Base-by-base conservation (phyloP, 1,140 invertebrate genomes). In the Nephotettix cincticeps region DNA sequence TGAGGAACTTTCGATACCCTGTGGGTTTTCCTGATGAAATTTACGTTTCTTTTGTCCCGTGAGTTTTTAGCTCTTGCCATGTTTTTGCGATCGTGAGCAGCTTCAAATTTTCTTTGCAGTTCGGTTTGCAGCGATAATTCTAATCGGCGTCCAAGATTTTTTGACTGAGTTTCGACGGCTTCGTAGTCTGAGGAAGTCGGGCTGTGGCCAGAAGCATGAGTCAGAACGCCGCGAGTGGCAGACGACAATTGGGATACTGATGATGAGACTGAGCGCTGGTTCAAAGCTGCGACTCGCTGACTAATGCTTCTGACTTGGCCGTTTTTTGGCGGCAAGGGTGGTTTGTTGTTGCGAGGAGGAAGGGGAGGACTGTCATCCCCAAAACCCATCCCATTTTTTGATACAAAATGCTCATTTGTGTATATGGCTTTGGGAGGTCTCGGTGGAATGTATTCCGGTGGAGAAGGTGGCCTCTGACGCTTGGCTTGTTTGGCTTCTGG, bases 301-400 rank as follows among this genome's bases (percentile, higher is more conserved):
- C 71, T 74, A 68, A 71, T 75, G 58, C 70, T 75, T 71, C 75
- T 75, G 79, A 81, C 81, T 80, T 80, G 78, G 73, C 76, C 73
- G 43, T 74, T 89, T 89, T 89, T 90, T 87, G 85, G 79, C 73
- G 83, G 79, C 69, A 83, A 74, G 65, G 81, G 79, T 43, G 84
- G 83, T 71, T 80, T 81, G 23, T 56, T 51, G 29, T 27, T 72
- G 68, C 75, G 66, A 17, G 76, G 76, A 23, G 76, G 71, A 63
- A 80, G 68, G 23, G 76, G 75, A 19, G 77, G 75, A n/a, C 63
- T 75, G 28, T 63, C 23, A 25, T 76, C 65, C 21, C 47, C 47
- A 51, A 51, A 51, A 19, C 14, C 47, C 13, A 11, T n/a, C 25
- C 23, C 25, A 27, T 61, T 61, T 61, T 13, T 25, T 27, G 25